These are phyloP conservation scores for Pelagia noctiluca DNA, from an alignment of 30 jellyfish, hydroid and myxozoan species.

Conservation along the genomic window DNA sequence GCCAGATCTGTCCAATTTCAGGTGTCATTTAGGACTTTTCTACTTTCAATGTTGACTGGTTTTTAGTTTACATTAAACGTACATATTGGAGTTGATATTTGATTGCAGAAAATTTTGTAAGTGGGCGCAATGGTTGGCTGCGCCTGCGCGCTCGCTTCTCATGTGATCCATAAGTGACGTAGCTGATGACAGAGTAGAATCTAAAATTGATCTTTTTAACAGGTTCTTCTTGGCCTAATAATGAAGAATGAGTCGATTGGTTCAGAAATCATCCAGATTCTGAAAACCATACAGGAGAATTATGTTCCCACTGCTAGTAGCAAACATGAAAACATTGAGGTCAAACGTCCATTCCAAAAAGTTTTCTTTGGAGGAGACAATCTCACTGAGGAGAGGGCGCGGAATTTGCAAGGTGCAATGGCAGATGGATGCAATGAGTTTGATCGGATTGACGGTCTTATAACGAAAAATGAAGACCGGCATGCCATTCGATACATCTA, in stretches of 20 bases:
- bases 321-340: neutral
- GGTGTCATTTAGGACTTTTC: too few relatives aligned
- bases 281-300: constrained; percentile 27
- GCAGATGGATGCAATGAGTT: constrained; percentile 25
- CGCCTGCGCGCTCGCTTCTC: too few relatives aligned
- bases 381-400: constrained; percentile 52
- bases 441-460: constrained; percentile 41
- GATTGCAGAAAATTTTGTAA: too few relatives aligned
- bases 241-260: constrained; percentile 53
- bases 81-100: too few relatives aligned
- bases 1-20: too few relatives aligned
- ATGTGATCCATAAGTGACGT: too few relatives aligned
- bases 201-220: neutral
- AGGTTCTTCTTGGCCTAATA: constrained; percentile 62
- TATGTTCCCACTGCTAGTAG: constrained; percentile 30
- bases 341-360: neutral
- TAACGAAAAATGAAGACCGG: constrained; percentile 55
- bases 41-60: too few relatives aligned
- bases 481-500: constrained; percentile 51
- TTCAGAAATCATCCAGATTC: constrained; percentile 44
- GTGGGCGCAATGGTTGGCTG: too few relatives aligned
- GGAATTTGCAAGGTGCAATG: constrained; percentile 50
- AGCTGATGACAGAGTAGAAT: too few relatives aligned
- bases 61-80: too few relatives aligned
- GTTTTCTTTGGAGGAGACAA: constrained; percentile 58